Evolutionary conservation across 2,888 invertebrate species (phyloP).

Genomic region (Muschampia staudingeri): DNA sequence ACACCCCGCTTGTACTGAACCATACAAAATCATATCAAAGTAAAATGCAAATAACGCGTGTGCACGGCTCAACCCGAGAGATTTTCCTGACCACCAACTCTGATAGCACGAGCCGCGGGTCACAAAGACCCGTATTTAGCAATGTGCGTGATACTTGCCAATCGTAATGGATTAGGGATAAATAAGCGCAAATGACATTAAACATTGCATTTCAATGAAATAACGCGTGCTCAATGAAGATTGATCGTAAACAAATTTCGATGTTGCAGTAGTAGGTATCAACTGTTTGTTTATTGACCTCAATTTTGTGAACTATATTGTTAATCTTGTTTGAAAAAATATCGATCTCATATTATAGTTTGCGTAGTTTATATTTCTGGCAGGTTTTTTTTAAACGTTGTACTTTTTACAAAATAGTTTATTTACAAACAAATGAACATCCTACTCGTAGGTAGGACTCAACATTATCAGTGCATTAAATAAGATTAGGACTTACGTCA

Average conservation of each 20-base stretch:
- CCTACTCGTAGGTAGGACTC: too few relatives aligned
- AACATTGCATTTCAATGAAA: neutral
- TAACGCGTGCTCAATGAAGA: neutral
- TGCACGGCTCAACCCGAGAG: constrained; percentile 69
- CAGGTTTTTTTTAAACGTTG: too few relatives aligned
- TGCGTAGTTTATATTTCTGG: too few relatives aligned
- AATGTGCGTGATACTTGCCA: constrained; percentile 27
- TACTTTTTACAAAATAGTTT: too few relatives aligned
- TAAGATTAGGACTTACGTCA: too few relatives aligned
- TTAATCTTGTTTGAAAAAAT: too few relatives aligned
- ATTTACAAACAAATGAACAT: too few relatives aligned
- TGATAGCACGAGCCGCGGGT: neutral
- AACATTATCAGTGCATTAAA: too few relatives aligned
- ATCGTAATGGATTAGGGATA: constrained; percentile 52
- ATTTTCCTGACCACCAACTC: constrained; percentile 66
- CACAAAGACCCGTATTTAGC: constrained; percentile 6
- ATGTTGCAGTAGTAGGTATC: too few relatives aligned
- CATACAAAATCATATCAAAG: constrained; percentile 39
- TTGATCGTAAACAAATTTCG: neutral
- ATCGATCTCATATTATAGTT: too few relatives aligned
- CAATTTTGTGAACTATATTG: too few relatives aligned
- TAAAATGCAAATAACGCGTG: constrained; percentile 74
- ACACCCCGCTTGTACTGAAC: neutral
- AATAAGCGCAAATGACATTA: constrained; percentile 36
- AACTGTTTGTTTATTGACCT: too few relatives aligned